These are phyloP conservation scores for Uropetala carovei DNA, from an alignment of 2,888 invertebrate genomes.

Conservation along the genomic window DNA sequence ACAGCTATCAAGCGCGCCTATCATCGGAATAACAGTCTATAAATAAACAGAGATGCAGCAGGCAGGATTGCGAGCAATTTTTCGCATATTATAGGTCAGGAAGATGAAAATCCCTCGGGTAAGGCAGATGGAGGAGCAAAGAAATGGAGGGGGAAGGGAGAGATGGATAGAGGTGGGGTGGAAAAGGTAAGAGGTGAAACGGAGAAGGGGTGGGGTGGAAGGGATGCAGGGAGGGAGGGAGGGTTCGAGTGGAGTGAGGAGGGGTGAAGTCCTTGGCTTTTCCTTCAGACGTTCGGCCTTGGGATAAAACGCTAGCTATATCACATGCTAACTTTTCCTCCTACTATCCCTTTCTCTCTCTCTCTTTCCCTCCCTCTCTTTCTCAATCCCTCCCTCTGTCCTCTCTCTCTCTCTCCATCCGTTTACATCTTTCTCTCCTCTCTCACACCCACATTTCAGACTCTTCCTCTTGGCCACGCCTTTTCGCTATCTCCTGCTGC, in stretches of 20 bases:
- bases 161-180: neutral
- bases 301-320: conserved; percentile 41
- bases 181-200: neutral
- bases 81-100: conserved; percentile 44
- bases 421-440: neutral
- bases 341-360: neutral
- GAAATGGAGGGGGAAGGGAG: neutral
- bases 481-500: too few relatives aligned
- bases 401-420: neutral
- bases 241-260: neutral
- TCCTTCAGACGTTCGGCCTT: conserved; percentile 47
- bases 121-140: neutral
- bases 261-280: conserved; percentile 43
- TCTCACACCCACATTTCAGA: too few relatives aligned
- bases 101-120: neutral
- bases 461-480: too few relatives aligned
- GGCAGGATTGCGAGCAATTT: neutral
- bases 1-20: neutral
- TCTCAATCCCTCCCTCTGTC: neutral
- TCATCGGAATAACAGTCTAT: neutral
- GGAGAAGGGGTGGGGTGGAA: neutral
- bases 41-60: conserved; percentile 35
- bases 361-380: neutral
- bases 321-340: conserved; percentile 29
- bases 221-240: neutral